These are phyloP conservation scores for Cecidostiba fungosa DNA, from an alignment of 2,888 invertebrate genomes.

Conservation along the genomic window DNA sequence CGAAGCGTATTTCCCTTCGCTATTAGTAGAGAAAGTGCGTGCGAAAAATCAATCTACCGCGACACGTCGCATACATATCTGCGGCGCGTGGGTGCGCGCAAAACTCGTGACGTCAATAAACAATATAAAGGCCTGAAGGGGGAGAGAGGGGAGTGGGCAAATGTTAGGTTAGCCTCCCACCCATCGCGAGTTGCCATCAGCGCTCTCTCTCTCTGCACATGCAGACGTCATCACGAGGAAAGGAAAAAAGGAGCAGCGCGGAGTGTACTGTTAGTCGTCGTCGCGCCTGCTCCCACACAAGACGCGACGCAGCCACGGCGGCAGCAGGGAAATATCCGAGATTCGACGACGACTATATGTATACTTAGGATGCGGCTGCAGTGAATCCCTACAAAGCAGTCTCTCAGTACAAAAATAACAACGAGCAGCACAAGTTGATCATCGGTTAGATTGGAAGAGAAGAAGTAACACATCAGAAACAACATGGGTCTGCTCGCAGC, in stretches of 20 bases:
- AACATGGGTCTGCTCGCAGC: constrained; percentile 50
- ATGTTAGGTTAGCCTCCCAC: constrained; percentile 37
- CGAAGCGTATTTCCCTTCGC: not conserved
- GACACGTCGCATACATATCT: not conserved
- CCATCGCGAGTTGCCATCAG: not conserved
- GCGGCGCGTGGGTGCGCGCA: constrained; percentile 15
- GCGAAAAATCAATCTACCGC: constrained; percentile 47
- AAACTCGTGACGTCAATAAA: constrained; percentile 53
- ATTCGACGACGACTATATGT: not conserved
- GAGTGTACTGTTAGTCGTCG: constrained; percentile 30
- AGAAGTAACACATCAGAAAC: not conserved
- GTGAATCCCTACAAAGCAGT: not conserved
- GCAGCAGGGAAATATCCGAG: not conserved
- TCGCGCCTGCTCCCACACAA: not conserved
- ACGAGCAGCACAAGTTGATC: not conserved
- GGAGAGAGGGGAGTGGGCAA: constrained; percentile 10
- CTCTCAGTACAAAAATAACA: not conserved
- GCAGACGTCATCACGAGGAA: constrained; percentile 53
- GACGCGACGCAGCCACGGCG: not conserved
- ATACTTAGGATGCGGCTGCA: not conserved
- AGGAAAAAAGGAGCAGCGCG: constrained; percentile 38
- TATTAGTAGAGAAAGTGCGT: constrained; percentile 13
- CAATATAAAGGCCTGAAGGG: not conserved
- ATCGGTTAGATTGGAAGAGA: not conserved
- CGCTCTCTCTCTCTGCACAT: constrained; percentile 24